These are phyloP conservation scores for Pseudomyrmex cubaensis DNA, from an alignment of 1,140 invertebrate genomes.

Conservation along the genomic window DNA sequence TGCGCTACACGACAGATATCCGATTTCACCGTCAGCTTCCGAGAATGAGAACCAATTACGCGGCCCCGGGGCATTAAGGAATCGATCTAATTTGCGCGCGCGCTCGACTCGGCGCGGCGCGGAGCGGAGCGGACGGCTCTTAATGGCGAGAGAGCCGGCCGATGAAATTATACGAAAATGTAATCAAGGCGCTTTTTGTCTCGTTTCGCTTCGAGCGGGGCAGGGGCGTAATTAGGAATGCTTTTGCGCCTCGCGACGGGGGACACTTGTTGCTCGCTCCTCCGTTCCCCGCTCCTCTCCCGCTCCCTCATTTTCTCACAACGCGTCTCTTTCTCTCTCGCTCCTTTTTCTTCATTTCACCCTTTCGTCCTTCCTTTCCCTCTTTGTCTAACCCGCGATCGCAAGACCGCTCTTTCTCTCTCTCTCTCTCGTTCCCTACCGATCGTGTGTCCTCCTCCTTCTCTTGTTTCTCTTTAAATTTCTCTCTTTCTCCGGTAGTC, in stretches of 20 bases:
- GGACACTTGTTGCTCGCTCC: constrained; percentile 82
- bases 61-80: constrained; percentile 77
- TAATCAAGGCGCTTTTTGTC: constrained; percentile 84
- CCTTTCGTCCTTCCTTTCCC: not conserved
- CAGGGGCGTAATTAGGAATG: constrained; percentile 84
- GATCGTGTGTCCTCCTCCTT: not conserved
- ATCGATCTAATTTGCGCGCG: constrained; percentile 79
- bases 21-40: constrained; percentile 76
- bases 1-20: constrained; percentile 74
- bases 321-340: constrained; percentile 63
- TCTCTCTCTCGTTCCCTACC: not conserved
- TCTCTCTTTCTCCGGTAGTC: constrained; percentile 42
- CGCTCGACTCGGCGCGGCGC: constrained; percentile 44
- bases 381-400: constrained; percentile 10
- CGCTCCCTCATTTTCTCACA: constrained; percentile 59
- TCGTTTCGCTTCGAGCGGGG: constrained; percentile 80
- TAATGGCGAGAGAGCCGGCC: constrained; percentile 78
- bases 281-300: constrained; percentile 64
- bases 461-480: constrained; percentile 10
- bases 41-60: constrained; percentile 79
- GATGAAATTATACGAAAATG: constrained; percentile 84
- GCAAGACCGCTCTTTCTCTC: not conserved
- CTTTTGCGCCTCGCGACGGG: constrained; percentile 84
- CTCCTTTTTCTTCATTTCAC: not conserved
- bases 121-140: constrained; percentile 54